These are phyloP conservation scores for Tiphia femorata DNA, from an alignment of 2,888 invertebrate species.

Conservation along the genomic window DNA sequence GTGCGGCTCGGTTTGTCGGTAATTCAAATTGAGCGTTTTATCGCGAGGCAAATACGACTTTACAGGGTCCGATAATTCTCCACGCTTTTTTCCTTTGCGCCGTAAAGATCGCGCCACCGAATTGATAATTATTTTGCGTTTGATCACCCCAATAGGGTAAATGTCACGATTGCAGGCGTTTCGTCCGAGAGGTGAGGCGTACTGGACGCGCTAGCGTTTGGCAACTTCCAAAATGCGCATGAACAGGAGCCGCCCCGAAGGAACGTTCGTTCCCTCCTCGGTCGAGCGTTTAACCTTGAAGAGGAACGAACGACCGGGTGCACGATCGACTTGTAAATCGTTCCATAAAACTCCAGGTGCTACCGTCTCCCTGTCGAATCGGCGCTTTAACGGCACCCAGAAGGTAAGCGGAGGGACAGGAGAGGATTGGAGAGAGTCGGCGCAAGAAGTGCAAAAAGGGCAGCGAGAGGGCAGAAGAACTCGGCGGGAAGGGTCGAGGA, in stretches of 20 bases:
- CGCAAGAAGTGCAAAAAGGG: not conserved
- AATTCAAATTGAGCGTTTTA: not conserved
- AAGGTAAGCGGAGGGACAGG: slow-evolving; percentile 2
- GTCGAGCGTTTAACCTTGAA: slow-evolving; percentile 5
- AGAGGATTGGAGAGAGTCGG: not conserved
- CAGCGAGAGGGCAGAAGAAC: not conserved
- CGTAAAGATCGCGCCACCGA: no score
- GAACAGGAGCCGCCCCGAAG: no score
- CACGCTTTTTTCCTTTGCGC: no score
- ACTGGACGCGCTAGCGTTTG: no score
- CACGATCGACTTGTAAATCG: slow-evolving; percentile 18
- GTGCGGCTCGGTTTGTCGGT: no score
- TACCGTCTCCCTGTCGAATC: slow-evolving; percentile 9
- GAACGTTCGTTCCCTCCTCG: not conserved
- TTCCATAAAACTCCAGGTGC: slow-evolving; percentile 14
- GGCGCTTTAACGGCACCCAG: slow-evolving; percentile 12
- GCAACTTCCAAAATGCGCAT: no score
- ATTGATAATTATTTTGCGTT: not conserved
- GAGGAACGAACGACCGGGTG: slow-evolving; percentile 7
- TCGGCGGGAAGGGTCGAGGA: slow-evolving; percentile 1
- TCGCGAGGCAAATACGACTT: no score
- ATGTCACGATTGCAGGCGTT: no score
- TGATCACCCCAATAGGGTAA: no score
- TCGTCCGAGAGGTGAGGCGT: no score
- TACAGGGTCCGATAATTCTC: no score